Conservation (phyloP, 2,797 vertebrate genomes). For the Arrhamphus sclerolepis region DNA sequence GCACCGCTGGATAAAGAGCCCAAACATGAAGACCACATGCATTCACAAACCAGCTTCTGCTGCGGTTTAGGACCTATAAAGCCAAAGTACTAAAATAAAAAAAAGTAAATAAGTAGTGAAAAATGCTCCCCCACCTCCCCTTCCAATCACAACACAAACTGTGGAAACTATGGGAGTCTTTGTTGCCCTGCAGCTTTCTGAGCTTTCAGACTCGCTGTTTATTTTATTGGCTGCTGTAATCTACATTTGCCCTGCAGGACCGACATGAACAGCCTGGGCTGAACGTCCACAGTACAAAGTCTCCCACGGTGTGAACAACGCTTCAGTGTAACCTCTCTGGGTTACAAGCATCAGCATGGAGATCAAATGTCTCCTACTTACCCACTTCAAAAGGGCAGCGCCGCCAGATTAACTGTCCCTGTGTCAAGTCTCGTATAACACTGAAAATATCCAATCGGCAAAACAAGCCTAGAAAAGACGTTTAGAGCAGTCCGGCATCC, state of each 20-base stretch:
- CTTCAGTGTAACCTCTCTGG: constrained; percentile 13
- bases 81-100: constrained; percentile 8
- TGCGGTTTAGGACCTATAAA: constrained; percentile 59
- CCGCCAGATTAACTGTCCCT: constrained; percentile 47
- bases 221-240: constrained; percentile 48
- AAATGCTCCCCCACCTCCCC: constrained; percentile 2
- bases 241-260: constrained; percentile 26
- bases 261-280: constrained; percentile 21
- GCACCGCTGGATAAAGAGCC: constrained; percentile 24
- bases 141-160: constrained; percentile 40
- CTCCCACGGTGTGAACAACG: constrained; percentile 25
- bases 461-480: constrained; percentile 18
- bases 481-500: constrained; percentile 27
- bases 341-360: constrained; percentile 42
- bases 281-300: constrained; percentile 36
- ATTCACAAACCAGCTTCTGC: constrained; percentile 42
- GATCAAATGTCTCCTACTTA: constrained; percentile 68
- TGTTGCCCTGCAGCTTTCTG: constrained; percentile 24
- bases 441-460: constrained; percentile 15
- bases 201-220: constrained; percentile 38
- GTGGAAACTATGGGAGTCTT: constrained; percentile 23
- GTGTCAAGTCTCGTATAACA: constrained; percentile 32
- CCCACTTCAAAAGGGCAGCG: constrained; percentile 53
- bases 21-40: constrained; percentile 28
- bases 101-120: constrained; percentile 19